Evolutionary conservation across 92 coral and sea anemone species (phyloP).

Genomic region (Porites divaricata): DNA sequence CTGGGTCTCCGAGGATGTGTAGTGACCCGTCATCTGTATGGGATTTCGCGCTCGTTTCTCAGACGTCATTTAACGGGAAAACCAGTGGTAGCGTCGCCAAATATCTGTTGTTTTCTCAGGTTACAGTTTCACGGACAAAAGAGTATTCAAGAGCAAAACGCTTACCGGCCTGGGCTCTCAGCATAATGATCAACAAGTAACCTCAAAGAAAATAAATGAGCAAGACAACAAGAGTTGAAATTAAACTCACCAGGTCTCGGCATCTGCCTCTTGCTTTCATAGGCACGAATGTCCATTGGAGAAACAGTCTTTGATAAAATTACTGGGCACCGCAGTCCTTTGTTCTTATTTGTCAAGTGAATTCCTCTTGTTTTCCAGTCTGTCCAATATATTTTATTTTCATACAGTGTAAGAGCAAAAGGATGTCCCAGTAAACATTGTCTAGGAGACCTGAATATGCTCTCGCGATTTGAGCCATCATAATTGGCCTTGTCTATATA

Average conservation of each 20-base stretch:
- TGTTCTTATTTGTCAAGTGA: slow-evolving; percentile 79
- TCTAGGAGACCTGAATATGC: slow-evolving; percentile 51
- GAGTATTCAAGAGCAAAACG: not conserved
- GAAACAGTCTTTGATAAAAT: slow-evolving; percentile 65
- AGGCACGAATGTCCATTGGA: slow-evolving; percentile 89
- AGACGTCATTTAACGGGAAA: too few relatives aligned
- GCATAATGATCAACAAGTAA: too few relatives aligned
- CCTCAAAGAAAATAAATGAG: too few relatives aligned
- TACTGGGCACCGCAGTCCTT: slow-evolving; percentile 56
- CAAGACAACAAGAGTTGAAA: too few relatives aligned
- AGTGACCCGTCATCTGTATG: too few relatives aligned
- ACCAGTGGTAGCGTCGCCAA: too few relatives aligned
- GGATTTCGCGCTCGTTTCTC: too few relatives aligned
- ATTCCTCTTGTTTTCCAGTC: slow-evolving; percentile 87
- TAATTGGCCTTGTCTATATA: slow-evolving; percentile 76
- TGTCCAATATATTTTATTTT: slow-evolving; percentile 90
- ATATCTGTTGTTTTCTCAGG: too few relatives aligned
- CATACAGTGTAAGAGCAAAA: slow-evolving; percentile 75
- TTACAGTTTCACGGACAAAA: too few relatives aligned
- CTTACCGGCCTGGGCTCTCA: slow-evolving; percentile 22
- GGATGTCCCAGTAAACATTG: slow-evolving; percentile 76
- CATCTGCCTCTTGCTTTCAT: slow-evolving; percentile 70
- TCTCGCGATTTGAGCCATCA: slow-evolving; percentile 71
- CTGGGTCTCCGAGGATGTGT: too few relatives aligned
- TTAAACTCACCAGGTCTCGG: slow-evolving; percentile 17